These are phyloP conservation scores for Nesometra sesokonis DNA, from an alignment of 35 echinoderm and acorn worm species.

Conservation along the genomic window DNA sequence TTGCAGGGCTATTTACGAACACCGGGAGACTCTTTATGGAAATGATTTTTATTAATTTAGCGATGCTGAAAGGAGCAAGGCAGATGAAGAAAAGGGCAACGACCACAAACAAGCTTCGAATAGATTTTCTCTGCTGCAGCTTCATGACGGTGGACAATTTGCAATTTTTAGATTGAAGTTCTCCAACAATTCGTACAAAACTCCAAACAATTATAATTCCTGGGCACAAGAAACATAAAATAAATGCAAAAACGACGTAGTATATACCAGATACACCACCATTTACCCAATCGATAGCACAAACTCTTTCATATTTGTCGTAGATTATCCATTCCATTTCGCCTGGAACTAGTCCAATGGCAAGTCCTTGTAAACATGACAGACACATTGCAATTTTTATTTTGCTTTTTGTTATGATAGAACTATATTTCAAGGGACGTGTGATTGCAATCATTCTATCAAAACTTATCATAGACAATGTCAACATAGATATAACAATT, in stretches of 20 bases:
- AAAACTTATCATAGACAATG: conserved; percentile 20
- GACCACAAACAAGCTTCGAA: conserved; percentile 16
- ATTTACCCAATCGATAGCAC: conserved; percentile 32
- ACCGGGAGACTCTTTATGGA: neutral
- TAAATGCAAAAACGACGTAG: conserved; percentile 30
- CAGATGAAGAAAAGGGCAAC: conserved; percentile 35
- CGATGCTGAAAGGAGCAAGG: conserved; percentile 29
- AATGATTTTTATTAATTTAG: conserved; percentile 39
- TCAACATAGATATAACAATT: conserved; percentile 46
- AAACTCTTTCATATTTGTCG: conserved; percentile 36
- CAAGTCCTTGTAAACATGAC: conserved; percentile 23
- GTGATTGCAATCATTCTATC: conserved; percentile 7
- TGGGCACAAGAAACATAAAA: conserved; percentile 22
- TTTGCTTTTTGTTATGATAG: neutral
- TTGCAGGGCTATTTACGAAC: neutral
- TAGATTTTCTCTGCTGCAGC: conserved; percentile 1
- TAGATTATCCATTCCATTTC: conserved; percentile 18
- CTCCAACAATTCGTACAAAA: conserved; percentile 19
- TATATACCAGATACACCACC: neutral
- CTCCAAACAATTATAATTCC: conserved; percentile 3
- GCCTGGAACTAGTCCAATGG: conserved; percentile 11
- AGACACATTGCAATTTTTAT: neutral
- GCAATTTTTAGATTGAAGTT: neutral
- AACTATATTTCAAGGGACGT: conserved; percentile 1
- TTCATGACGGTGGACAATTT: neutral